A percentile compares a stretch with the other conserved stretches of the same genome.
Evolutionary conservation across 2,797 vertebrate genomes (phyloP).

Genomic region (Lindbergichthys nudifrons): DNA sequence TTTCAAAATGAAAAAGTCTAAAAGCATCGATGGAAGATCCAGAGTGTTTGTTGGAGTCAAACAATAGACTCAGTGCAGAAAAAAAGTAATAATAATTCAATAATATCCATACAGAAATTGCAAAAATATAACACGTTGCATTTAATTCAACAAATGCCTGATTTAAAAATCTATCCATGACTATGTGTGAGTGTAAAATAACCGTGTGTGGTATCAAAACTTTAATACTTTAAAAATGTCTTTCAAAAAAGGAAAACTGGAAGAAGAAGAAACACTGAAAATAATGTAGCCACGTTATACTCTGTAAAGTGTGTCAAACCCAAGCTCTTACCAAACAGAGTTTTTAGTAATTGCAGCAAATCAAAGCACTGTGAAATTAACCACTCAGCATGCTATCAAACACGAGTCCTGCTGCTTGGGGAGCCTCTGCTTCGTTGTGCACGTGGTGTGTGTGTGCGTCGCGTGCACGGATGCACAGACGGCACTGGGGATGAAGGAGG

Average conservation of each 20-base stretch:
- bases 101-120: conserved; percentile 66
- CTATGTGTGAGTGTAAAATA: conserved; percentile 47
- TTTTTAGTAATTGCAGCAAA: conserved; percentile 78
- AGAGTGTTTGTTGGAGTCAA: conserved; percentile 65
- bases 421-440: conserved; percentile 50
- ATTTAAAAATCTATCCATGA: conserved; percentile 57
- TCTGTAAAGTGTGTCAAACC: conserved; percentile 77
- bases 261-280: conserved; percentile 67
- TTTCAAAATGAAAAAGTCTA: conserved; percentile 50
- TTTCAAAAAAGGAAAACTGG: conserved; percentile 70
- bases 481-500: conserved; percentile 39
- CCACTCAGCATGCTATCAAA: conserved; percentile 79
- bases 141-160: conserved; percentile 57
- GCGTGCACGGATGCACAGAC: conserved; percentile 40
- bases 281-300: conserved; percentile 72
- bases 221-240: conserved; percentile 64
- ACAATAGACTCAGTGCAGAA: conserved; percentile 64
- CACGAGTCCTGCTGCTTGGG: conserved; percentile 47
- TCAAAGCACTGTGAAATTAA: conserved; percentile 80
- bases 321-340: conserved; percentile 76
- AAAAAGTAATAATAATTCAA: conserved; percentile 55
- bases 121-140: conserved; percentile 69
- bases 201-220: conserved; percentile 63
- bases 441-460: conserved; percentile 37
- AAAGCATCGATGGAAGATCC: conserved; percentile 68